Conservation (phyloP, 2,888 invertebrate genomes). For the Trichopoda pennipes region DNA sequence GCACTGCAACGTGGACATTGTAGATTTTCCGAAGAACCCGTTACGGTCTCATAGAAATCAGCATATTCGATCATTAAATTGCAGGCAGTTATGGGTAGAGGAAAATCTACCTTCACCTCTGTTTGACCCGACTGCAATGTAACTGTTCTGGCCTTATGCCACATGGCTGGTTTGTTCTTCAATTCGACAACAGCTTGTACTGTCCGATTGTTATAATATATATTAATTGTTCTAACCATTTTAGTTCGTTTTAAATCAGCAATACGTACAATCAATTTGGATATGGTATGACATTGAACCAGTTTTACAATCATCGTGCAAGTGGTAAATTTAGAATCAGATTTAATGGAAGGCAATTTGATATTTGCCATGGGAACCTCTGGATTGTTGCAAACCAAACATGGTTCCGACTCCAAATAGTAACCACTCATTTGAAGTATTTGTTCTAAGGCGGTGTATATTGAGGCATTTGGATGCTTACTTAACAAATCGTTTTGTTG, state of each 20-base stretch:
- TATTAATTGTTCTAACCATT: slow-evolving; percentile 97
- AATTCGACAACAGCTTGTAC: slow-evolving; percentile 98
- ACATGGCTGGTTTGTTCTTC: slow-evolving; percentile 97
- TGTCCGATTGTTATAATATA: slow-evolving; percentile 97
- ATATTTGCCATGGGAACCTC: slow-evolving; percentile 95
- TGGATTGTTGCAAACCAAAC: slow-evolving; percentile 98
- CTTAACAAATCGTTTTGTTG: slow-evolving; percentile 94
- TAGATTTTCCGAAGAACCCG: slow-evolving; percentile 92
- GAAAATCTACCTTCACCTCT: slow-evolving; percentile 98
- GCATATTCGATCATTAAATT: slow-evolving; percentile 99
- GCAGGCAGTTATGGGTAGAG: slow-evolving; percentile 97
- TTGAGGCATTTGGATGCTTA: slow-evolving; percentile 95
- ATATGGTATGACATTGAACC: slow-evolving; percentile 96
- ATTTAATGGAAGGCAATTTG: slow-evolving; percentile 95
- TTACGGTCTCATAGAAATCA: slow-evolving; percentile 98
- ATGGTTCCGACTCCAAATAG: slow-evolving; percentile 97
- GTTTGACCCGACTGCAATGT: slow-evolving; percentile 94
- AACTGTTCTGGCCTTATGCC: slow-evolving; percentile 98
- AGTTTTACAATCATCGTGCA: slow-evolving; percentile 98
- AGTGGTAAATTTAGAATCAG: slow-evolving; percentile 98
- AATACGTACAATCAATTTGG: slow-evolving; percentile 94
- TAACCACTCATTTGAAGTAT: slow-evolving; percentile 97
- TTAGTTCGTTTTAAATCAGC: slow-evolving; percentile 97
- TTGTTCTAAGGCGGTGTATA: slow-evolving; percentile 95
- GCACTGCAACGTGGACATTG: slow-evolving; percentile 98